Conservation (phyloP, 1,140 invertebrate species). For the Nephila pilipes region DNA sequence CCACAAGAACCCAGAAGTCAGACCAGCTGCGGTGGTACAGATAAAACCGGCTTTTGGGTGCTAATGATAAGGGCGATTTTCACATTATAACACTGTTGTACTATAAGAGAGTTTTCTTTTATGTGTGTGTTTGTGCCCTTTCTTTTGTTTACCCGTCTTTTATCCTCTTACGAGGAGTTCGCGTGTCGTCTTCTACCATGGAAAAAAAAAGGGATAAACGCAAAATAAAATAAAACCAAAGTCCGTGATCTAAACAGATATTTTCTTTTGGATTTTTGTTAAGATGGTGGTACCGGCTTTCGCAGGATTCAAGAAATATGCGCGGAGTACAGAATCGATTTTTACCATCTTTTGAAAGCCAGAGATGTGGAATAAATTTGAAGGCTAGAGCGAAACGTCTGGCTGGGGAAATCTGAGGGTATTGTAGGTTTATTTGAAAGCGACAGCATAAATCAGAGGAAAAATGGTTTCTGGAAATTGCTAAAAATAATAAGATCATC, state of each 20-base stretch:
- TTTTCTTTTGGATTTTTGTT: not conserved
- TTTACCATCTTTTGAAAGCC: not conserved
- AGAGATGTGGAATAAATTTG: not conserved
- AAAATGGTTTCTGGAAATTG: too few species aligned
- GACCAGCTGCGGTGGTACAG: not conserved
- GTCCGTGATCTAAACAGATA: not conserved
- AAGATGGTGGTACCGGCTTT: not conserved
- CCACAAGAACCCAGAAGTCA: not conserved
- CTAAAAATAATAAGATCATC: too few species aligned
- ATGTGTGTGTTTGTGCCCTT: not conserved
- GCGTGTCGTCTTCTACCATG: not conserved
- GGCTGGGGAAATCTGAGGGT: too few species aligned
- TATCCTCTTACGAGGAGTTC: slow-evolving; percentile 3
- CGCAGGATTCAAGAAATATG: not conserved
- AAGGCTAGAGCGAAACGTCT: too few species aligned
- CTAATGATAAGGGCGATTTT: slow-evolving; percentile 10
- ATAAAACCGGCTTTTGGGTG: slow-evolving; percentile 61
- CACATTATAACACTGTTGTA: not conserved
- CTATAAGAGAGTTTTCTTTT: slow-evolving; percentile 10
- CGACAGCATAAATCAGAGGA: too few species aligned
- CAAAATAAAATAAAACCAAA: not conserved
- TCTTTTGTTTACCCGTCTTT: slow-evolving; percentile 45
- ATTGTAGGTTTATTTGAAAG: too few species aligned
- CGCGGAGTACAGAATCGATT: not conserved
- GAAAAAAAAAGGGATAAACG: not conserved